Percentiles rank a stretch among this genome's conserved stretches.
Conservation (phyloP, 2,888 invertebrate species). For the Hirtodrosophila alboralis region DNA sequence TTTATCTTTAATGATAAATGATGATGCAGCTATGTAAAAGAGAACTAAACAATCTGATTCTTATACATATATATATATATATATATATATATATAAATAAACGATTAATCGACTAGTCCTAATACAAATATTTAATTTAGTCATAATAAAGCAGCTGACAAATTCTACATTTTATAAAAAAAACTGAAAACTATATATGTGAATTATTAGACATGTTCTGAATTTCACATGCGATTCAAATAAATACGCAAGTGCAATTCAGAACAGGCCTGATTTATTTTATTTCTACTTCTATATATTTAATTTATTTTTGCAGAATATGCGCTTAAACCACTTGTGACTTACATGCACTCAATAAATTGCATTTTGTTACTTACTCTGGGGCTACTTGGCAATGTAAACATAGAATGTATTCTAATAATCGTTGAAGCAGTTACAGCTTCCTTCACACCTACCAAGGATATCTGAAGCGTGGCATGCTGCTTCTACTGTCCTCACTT, state of each 20-base stretch:
- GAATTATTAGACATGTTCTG: neutral
- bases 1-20: slow-evolving; percentile 9
- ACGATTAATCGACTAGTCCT: slow-evolving; percentile 60
- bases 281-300: too few species aligned
- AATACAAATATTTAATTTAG: slow-evolving; percentile 35
- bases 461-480: too few species aligned
- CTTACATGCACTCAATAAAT: slow-evolving; percentile 37
- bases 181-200: slow-evolving; percentile 1
- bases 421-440: slow-evolving; percentile 30
- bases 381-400: slow-evolving; percentile 16
- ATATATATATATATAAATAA: slow-evolving; percentile 38
- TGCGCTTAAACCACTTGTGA: slow-evolving; percentile 35
- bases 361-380: slow-evolving; percentile 10
- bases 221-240: too few species aligned
- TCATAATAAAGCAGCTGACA: slow-evolving; percentile 61
- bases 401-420: slow-evolving; percentile 52
- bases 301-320: slow-evolving; percentile 6
- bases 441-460: neutral
- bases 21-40: slow-evolving; percentile 17
- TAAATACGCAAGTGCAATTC: too few species aligned
- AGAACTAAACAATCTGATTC: slow-evolving; percentile 58
- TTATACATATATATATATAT: too few species aligned
- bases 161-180: slow-evolving; percentile 77
- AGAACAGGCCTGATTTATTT: too few species aligned
- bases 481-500: too few species aligned